Percentiles rank a stretch among this genome's conserved stretches.
phyloP scores from a whole-genome alignment of 2,113 vertebrate genomes.

The Passer domesticus region DNA sequence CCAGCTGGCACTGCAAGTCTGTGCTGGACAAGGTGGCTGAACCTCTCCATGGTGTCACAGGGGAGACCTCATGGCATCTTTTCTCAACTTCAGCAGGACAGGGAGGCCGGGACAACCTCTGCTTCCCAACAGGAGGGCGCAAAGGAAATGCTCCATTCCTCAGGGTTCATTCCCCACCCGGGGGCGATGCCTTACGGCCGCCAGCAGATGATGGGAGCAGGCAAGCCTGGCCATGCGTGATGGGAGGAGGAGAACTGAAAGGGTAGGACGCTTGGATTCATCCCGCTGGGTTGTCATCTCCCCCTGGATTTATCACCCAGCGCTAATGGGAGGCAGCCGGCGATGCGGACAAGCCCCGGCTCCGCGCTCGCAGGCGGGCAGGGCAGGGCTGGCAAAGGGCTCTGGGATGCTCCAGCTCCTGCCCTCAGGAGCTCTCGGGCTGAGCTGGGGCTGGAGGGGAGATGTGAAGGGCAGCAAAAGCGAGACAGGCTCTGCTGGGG shows the following conservation, averaged over 20 bases:
- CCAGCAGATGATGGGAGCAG: neutral
- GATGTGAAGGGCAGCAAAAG: neutral
- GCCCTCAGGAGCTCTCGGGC: neutral
- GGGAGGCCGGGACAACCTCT: neutral
- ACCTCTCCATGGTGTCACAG: neutral
- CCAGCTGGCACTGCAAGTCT: neutral
- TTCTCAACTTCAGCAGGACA: neutral
- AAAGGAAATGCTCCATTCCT: accelerated
- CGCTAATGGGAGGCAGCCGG: slow-evolving; percentile 27
- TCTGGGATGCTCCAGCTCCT: neutral
- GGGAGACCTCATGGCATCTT: neutral
- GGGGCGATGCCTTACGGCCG: neutral
- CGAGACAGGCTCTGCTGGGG: neutral
- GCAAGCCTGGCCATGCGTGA: neutral
- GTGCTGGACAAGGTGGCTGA: accelerated
- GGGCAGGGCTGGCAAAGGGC: neutral
- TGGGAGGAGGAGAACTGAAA: neutral
- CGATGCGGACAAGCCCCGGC: neutral
- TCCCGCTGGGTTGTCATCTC: neutral
- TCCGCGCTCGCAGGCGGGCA: neutral
- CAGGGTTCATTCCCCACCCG: neutral
- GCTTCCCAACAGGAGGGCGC: neutral
- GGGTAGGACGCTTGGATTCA: neutral
- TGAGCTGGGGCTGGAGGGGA: neutral
- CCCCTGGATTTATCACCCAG: neutral